Evolutionary conservation across 1,140 invertebrate species (phyloP).

Genomic region (Campoletis sonorensis): DNA sequence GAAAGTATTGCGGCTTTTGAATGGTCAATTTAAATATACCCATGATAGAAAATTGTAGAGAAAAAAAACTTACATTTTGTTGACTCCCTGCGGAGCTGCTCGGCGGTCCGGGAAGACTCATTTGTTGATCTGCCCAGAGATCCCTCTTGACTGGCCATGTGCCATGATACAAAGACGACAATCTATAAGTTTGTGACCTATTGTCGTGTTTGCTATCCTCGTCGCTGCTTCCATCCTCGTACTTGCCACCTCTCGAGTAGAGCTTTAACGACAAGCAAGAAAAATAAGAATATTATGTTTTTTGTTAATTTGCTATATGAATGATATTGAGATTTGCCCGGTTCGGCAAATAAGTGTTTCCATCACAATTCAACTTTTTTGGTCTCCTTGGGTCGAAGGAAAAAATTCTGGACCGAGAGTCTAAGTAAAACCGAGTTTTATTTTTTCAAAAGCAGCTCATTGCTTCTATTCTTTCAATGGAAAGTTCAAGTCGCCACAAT

Average conservation of each 20-base stretch:
- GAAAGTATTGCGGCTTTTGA: too few relatives aligned
- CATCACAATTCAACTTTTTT: too few relatives aligned
- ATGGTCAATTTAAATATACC: neutral
- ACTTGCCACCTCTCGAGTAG: conserved; percentile 55
- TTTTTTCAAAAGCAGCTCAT: too few relatives aligned
- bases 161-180: conserved; percentile 80
- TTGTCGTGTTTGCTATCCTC: conserved; percentile 68
- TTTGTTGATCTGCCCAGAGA: conserved; percentile 78
- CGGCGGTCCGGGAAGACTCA: conserved; percentile 66
- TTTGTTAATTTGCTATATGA: too few relatives aligned
- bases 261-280: conserved; percentile 45
- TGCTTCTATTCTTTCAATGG: too few relatives aligned
- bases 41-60: neutral
- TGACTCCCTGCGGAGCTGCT: conserved; percentile 51
- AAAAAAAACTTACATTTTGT: conserved; percentile 60
- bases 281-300: too few relatives aligned
- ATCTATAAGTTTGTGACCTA: conserved; percentile 64
- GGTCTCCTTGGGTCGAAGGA: too few relatives aligned
- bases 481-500: too few relatives aligned
- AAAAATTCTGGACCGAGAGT: too few relatives aligned
- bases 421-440: too few relatives aligned
- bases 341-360: too few relatives aligned
- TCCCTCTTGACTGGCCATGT: conserved; percentile 83
- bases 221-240: conserved; percentile 68
- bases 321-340: too few relatives aligned